Evolutionary conservation across 2,888 invertebrate genomes (phyloP).

Genomic region (Troilus luridus): DNA sequence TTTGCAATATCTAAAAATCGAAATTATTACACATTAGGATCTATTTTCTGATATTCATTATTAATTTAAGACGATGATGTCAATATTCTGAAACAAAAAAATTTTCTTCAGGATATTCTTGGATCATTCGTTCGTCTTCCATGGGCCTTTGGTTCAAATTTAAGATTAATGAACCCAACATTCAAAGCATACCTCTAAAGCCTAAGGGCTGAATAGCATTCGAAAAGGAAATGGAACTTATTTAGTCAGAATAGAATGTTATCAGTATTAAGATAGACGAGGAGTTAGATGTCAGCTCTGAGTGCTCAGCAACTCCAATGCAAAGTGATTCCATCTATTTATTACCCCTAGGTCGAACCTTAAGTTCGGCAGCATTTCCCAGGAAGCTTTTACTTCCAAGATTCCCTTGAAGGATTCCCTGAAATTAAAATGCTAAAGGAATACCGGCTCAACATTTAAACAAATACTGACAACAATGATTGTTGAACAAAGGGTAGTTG

Average conservation of each 20-base stretch:
- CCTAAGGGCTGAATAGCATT: neutral
- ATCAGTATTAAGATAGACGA: conserved; percentile 40
- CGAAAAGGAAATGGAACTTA: neutral
- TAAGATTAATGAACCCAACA: neutral
- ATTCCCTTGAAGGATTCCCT: neutral
- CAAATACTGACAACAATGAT: neutral
- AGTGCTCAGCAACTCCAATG: conserved; percentile 36
- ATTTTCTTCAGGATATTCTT: neutral
- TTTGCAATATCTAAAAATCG: no score
- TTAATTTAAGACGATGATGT: no score
- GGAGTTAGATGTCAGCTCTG: neutral
- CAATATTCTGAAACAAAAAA: no score
- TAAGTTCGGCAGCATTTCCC: neutral
- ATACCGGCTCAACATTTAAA: neutral
- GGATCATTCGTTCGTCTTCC: neutral
- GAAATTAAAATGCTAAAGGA: neutral
- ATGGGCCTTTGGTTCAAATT: neutral
- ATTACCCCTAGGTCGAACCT: conserved; percentile 14
- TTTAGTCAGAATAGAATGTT: conserved; percentile 29
- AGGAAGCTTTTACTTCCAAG: neutral
- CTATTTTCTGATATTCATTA: no score
- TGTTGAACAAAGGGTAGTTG: no score
- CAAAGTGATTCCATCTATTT: conserved; percentile 26
- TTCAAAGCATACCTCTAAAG: neutral
- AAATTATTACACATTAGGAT: no score